Evolutionary conservation across 2,113 vertebrate genomes (phyloP), one percentile per base, ranked within the genome.

Genomic region (Labrus mixtus): DNA sequence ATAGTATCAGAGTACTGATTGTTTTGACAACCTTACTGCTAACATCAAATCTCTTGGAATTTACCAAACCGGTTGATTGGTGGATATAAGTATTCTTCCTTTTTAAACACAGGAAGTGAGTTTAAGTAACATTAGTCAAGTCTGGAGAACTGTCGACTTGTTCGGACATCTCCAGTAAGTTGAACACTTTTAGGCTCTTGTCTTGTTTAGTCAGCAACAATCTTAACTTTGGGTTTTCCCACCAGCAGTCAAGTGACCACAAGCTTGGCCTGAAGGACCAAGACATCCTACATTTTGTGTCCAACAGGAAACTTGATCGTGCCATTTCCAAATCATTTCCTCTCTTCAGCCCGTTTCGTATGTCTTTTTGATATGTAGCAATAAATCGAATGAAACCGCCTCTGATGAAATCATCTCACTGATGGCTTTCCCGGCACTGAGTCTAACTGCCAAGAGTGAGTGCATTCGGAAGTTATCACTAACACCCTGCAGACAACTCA

Each of bases 301-400:
- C 84, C 67, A 82, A 83, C 75, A 82, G 74, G 74, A 87, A 83
- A 67, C 66, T 36, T 12, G 45, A 86, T 71, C n/a, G 2, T 8
- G 25, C 43, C 11, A 76, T 89, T 88, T 85, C 84, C 57, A 87
- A 87, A 91, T 83, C 79, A 76, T 63, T 90, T 90, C 78, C 83
- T 79, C 76, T 37, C 4, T 79, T 85, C 77, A 68, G 73, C 68
- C 78, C 37, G 17, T 79, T 50, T 68, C 55, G 33, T 73, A 50
- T 46, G 57, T 16, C 23, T 75, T 78, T 89, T 75, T 50, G 43
- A 80, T 70, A 84, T 88, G 83, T 75, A 84, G 87, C 87, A 89
- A 89, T 16, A 67, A 29, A 54, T 69, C 72, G 87, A 87, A 60
- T 78, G 75, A 90, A 90, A 84, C 45, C 25, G 65, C 46, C 70